phyloP scores from a whole-genome alignment of 2,113 vertebrate genomes.

The Hippopotamus amphibius region DNA sequence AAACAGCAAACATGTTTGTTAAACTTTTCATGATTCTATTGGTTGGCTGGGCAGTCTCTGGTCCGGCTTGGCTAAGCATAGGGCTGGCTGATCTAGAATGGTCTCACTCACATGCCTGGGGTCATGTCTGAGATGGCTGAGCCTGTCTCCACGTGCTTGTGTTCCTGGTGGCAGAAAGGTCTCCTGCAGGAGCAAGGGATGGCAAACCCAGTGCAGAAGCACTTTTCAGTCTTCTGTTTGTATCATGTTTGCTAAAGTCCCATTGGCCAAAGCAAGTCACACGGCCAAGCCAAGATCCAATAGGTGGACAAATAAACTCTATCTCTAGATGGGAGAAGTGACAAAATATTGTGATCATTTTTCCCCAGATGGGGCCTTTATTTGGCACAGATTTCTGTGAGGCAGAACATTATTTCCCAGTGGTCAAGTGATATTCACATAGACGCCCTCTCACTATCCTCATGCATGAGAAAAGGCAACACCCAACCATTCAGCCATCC shows the following conservation, averaged over 20 bases:
- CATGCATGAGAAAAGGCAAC: background rate
- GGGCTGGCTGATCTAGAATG: background rate
- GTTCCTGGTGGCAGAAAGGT: background rate
- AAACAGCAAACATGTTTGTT: background rate
- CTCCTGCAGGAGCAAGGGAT: background rate
- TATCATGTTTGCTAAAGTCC: background rate
- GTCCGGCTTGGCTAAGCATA: background rate
- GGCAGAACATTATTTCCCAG: background rate
- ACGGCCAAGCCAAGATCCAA: too few species aligned
- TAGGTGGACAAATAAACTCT: background rate
- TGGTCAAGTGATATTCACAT: background rate
- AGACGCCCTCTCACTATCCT: background rate
- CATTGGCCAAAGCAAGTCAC: background rate
- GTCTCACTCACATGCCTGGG: background rate
- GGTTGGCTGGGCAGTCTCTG: background rate
- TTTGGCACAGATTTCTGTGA: background rate
- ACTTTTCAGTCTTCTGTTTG: background rate
- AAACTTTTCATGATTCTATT: too few species aligned
- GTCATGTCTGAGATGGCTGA: background rate
- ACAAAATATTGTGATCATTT: background rate
- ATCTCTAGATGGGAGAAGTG: background rate
- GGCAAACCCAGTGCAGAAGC: too few species aligned
- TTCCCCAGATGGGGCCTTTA: accelerated
- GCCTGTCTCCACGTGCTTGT: too few species aligned
- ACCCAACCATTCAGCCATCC: background rate